Percentiles rank a stretch among this genome's conserved stretches.
Conservation (phyloP, 2,797 vertebrate species). For the Channallabes apus region DNA sequence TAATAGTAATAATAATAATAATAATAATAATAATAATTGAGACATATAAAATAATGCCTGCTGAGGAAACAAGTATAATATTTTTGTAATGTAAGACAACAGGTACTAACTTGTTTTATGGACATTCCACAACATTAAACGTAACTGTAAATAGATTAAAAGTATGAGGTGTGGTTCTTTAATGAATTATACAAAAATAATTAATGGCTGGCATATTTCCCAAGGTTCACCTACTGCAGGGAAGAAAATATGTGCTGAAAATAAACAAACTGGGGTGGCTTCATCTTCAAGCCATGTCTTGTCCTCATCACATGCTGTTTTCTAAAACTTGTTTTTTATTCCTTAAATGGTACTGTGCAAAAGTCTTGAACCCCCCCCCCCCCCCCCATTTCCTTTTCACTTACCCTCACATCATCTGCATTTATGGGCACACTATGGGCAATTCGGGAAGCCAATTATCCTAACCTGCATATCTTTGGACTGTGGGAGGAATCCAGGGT, state of each 20-base stretch:
- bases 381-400: too few relatives aligned
- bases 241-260: neutral
- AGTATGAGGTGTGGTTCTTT: neutral
- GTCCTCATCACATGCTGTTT: neutral
- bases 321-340: neutral
- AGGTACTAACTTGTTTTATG: neutral
- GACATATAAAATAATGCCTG: neutral
- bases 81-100: neutral
- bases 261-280: neutral
- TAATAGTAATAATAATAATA: too few relatives aligned
- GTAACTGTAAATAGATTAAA: neutral
- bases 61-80: neutral
- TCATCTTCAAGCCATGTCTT: neutral
- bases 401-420: too few relatives aligned
- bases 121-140: neutral
- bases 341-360: neutral
- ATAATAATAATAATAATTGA: neutral
- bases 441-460: too few relatives aligned
- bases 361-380: too few relatives aligned
- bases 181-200: neutral
- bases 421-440: too few relatives aligned
- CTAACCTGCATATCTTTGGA: too few relatives aligned
- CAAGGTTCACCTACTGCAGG: neutral
- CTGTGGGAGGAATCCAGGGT: too few relatives aligned
- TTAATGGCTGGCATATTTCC: neutral